These are phyloP conservation scores for Pantherophis guttatus DNA, from an alignment of 2,113 vertebrate species.

Conservation along the genomic window DNA sequence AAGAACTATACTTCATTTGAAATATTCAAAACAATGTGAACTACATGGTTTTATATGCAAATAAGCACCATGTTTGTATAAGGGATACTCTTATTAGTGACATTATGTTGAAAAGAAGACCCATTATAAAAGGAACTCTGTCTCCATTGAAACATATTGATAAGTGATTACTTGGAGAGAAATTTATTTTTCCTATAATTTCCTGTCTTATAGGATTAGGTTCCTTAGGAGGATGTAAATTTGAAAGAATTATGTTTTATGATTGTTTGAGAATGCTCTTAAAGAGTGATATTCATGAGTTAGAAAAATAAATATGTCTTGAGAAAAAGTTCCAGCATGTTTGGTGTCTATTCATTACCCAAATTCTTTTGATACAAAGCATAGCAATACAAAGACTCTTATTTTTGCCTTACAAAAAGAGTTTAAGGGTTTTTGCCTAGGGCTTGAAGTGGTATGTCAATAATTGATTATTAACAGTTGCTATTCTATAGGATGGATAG, in stretches of 20 bases:
- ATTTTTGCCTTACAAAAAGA: not conserved
- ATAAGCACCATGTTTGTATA: not conserved
- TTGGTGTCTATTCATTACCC: conserved; percentile 31
- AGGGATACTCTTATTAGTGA: not conserved
- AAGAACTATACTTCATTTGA: not conserved
- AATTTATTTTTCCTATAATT: not conserved
- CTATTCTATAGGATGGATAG: not conserved
- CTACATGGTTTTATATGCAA: not conserved
- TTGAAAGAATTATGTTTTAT: conserved; percentile 33
- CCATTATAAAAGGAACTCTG: not conserved
- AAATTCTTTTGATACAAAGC: not conserved
- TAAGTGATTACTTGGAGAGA: not conserved
- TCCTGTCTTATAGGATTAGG: conserved; percentile 14
- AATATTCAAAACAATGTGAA: not conserved
- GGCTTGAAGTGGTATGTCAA: not conserved
- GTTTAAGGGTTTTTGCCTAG: not conserved
- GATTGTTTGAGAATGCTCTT: conserved; percentile 38
- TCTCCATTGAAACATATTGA: not conserved
- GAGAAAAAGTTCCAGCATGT: conserved; percentile 15
- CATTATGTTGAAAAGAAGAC: not conserved
- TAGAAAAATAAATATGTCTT: conserved; percentile 59
- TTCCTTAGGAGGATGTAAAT: conserved; percentile 7
- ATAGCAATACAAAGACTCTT: not conserved
- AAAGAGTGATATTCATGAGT: conserved; percentile 46
- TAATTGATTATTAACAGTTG: not conserved